Evolutionary conservation across 2,888 invertebrate genomes (phyloP).

Genomic region (Tachina fera): DNA sequence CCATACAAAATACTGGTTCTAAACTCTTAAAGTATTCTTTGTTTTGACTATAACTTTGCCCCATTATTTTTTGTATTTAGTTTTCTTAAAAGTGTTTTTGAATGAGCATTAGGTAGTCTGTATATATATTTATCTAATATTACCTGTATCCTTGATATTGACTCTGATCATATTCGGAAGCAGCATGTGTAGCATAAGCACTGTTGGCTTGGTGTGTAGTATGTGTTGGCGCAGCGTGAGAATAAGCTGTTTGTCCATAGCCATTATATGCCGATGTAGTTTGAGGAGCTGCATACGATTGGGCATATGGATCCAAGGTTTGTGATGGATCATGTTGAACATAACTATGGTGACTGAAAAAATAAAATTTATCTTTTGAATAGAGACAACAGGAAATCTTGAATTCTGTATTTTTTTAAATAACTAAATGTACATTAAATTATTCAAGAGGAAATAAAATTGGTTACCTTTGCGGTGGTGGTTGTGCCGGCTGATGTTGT

Average conservation of each 20-base stretch:
- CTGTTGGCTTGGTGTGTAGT: slow-evolving; percentile 77
- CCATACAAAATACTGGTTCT: no score
- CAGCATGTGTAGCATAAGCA: slow-evolving; percentile 77
- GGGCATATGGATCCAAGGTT: slow-evolving; percentile 82
- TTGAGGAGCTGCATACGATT: slow-evolving; percentile 79
- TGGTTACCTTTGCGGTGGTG: slow-evolving; percentile 76
- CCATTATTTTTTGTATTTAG: no score
- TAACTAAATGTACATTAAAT: no score
- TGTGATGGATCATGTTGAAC: slow-evolving; percentile 81
- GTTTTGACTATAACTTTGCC: no score
- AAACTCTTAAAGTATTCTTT: no score
- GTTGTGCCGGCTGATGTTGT: slow-evolving; percentile 76
- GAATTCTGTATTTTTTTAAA: no score
- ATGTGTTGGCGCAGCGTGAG: slow-evolving; percentile 75
- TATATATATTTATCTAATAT: neutral
- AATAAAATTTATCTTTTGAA: neutral
- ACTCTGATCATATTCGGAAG: slow-evolving; percentile 82
- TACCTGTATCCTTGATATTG: slow-evolving; percentile 82
- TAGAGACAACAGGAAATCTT: neutral
- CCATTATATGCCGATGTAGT: slow-evolving; percentile 81
- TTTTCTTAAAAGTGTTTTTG: no score
- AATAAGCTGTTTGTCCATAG: slow-evolving; percentile 81
- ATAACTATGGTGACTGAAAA: slow-evolving; percentile 80
- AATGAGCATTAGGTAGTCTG: no score
- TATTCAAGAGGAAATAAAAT: no score